Evolutionary conservation across 2,113 vertebrate genomes (phyloP), one percentile per base, ranked within the genome.

Genomic region (Anas platyrhynchos): DNA sequence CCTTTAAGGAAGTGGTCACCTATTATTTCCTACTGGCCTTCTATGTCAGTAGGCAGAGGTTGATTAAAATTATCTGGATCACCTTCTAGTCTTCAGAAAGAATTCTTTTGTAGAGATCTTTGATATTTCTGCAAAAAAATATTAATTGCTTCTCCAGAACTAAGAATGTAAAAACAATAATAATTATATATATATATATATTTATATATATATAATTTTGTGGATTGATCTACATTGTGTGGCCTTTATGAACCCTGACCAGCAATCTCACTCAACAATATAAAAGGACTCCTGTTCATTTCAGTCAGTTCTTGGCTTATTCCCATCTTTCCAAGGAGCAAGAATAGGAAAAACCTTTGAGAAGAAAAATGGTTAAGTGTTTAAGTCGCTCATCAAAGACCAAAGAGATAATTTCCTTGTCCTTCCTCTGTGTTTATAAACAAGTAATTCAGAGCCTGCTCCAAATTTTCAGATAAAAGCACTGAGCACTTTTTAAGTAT

Each of bases 61-160:
- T 52, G 27, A 7, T 7, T 71, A n/a, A 90, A 88, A 83, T 83
- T 4, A 17, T 44, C 9, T 56, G 13, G 5, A 44, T 83, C 6
- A 14, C 2, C 14, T 69, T 85, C 29, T 66, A 31, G 14, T 32
- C 31, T 67, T 81, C 63, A 88, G 59, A 90, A 43, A 25, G 2
- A 38, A 34, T 32, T 41, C 16, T 9, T 59, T 75, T 62, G 12
- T 44, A 61, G 25, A 61, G 2, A 62, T 3, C 4, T 76, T 9
- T 31, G 14, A 50, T 3, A 1, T 0, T 65, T 59, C 22, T 17
- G 69, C 2, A 6, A 68, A 79, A 66, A 59, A 44, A 44, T 41
- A 41, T 41, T 0, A 66, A 29, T n/a, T 21, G 1, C 4, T 68
- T 44, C 21, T 75, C 15, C 4, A 1, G 12, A 78, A 67, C 2